These are phyloP conservation scores for Meganola albula DNA, from an alignment of 2,888 invertebrate species.

Conservation along the genomic window DNA sequence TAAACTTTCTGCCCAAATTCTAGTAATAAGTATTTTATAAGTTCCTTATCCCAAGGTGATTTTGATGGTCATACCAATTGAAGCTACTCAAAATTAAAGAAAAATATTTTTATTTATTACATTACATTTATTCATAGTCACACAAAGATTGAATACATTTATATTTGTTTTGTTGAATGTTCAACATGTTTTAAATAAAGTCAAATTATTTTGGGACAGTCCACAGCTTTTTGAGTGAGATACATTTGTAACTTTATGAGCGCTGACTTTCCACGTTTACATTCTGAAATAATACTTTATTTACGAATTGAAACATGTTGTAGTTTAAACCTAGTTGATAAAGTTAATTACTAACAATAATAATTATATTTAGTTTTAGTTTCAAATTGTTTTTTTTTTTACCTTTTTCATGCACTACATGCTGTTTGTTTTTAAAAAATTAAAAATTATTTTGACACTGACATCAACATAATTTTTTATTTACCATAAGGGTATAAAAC, in stretches of 20 bases:
- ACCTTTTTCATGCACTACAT: conserved; percentile 21
- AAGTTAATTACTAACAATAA: conserved; percentile 30
- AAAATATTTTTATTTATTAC: conserved; percentile 38
- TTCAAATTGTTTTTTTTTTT: conserved; percentile 17
- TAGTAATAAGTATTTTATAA: not conserved
- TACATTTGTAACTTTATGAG: conserved; percentile 33
- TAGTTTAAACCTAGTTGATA: conserved; percentile 36
- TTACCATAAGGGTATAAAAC: conserved; percentile 9
- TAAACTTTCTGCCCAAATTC: not conserved
- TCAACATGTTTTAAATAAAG: conserved; percentile 55
- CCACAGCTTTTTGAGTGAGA: conserved; percentile 32
- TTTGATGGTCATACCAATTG: conserved; percentile 20
- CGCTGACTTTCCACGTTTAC: conserved; percentile 31
- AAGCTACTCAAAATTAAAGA: conserved; percentile 43
- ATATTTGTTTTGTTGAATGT: conserved; percentile 37
- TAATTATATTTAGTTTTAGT: conserved; percentile 28
- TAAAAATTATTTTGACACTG: conserved; percentile 16
- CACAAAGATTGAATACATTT: conserved; percentile 59
- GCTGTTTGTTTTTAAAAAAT: conserved; percentile 20
- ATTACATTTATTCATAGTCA: conserved; percentile 59
- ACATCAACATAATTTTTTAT: conserved; percentile 21
- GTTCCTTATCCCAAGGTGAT: not conserved
- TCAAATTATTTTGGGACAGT: conserved; percentile 27
- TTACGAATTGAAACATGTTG: conserved; percentile 51
- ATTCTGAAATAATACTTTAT: not conserved